Base-by-base conservation (phyloP, 2,888 invertebrate genomes). In the Sacculina carcini region DNA sequence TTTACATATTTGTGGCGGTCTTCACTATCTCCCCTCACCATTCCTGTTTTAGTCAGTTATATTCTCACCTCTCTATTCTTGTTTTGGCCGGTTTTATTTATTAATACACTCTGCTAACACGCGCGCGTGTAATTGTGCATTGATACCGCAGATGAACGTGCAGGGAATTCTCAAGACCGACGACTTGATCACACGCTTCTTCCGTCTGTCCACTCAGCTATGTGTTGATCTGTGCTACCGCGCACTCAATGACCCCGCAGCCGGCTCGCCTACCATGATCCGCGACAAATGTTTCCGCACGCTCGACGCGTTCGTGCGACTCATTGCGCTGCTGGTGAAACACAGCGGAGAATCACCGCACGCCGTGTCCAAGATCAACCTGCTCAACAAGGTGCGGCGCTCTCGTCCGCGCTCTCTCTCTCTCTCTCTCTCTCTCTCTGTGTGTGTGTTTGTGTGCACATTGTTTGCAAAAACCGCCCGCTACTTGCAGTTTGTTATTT, bases 121-220 rank as follows among this genome's bases (percentile, higher is more conserved):
- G n/a, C n/a, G n/a, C n/a, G n/a, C 63, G n/a, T n/a, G n/a, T n/a
- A n/a, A n/a, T n/a, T n/a, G n/a, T n/a, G n/a, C n/a, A n/a, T n/a
- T n/a, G n/a, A n/a, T n/a, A n/a, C n/a, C n/a, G 28, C 63, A 90
- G 66, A 89, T 98, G 90, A 92, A 92, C 65, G 75, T 84, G 61
- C 83, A 86, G 60, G 89, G 98, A 5, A 89, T 98, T 54, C 70
- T 94, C 50, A 94, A 94, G 66, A 90, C 92, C 0, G 98, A 99
- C 63, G 96, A 98, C 62, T 73, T 92, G 61, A 92, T 98, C 56
- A 89, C 92, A 0, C 71, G 58, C 32, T 98, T 98, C 71, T 94
- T 99, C 72, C 77, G 96, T 40, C 76, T 94, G 55, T 89, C 90
- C 52, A 89, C 90, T 0, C 90, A 94, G 65, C 79, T 92, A 73